Evolutionary conservation across 2,797 vertebrate species (phyloP).

Genomic region (Atherinosoma microstoma): DNA sequence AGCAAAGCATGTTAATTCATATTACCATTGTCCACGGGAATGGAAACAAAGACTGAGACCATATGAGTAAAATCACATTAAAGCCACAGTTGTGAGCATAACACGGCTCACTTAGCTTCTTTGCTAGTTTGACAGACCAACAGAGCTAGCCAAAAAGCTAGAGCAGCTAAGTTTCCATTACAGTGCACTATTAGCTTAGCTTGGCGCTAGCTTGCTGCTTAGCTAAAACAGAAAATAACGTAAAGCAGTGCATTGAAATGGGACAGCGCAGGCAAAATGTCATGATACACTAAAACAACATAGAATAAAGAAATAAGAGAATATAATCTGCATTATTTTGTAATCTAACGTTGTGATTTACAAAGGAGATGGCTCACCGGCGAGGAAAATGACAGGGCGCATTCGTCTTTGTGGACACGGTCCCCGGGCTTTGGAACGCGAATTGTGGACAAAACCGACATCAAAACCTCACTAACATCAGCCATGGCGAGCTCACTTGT

Average conservation of each 20-base stretch:
- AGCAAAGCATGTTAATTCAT: slow-evolving; percentile 3
- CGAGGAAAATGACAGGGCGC: slow-evolving; percentile 96
- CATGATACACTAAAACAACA: not conserved
- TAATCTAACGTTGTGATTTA: slow-evolving; percentile 13
- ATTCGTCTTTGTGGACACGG: slow-evolving; percentile 99
- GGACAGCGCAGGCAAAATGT: not conserved
- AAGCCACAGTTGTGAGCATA: slow-evolving; percentile 2
- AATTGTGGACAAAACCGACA: slow-evolving; percentile 95
- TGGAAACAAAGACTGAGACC: not conserved
- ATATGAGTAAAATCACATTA: not conserved
- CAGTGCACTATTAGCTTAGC: slow-evolving; percentile 77
- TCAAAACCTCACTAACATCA: slow-evolving; percentile 93
- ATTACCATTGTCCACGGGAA: not conserved
- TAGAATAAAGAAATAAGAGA: fast-evolving
- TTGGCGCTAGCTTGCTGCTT: slow-evolving; percentile 62
- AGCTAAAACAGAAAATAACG: slow-evolving; percentile 29
- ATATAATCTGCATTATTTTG: not conserved
- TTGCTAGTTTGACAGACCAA: slow-evolving; percentile 57
- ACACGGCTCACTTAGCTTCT: slow-evolving; percentile 7
- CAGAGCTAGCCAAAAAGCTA: slow-evolving; percentile 55
- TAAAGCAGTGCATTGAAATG: slow-evolving; percentile 15
- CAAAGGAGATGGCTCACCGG: slow-evolving; percentile 87
- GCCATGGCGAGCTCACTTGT: slow-evolving; percentile 81
- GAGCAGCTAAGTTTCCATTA: slow-evolving; percentile 63
- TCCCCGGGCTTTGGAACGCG: slow-evolving; percentile 96